These are phyloP conservation scores for Lepidonotus clava DNA, from an alignment of 2,888 invertebrate genomes.

Conservation along the genomic window DNA sequence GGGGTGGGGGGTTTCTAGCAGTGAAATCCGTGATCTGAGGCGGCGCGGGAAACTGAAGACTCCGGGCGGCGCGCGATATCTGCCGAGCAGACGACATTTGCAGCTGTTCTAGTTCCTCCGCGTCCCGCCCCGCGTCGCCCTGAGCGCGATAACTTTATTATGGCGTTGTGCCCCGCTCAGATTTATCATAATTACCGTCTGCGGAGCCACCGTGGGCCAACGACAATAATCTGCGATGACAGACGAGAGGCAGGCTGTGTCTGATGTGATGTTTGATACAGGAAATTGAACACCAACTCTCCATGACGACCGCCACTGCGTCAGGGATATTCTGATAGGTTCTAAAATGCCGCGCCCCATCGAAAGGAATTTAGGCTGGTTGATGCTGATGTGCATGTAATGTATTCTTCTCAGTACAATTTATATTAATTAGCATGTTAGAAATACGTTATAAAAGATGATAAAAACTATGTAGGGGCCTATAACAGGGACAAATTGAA, in stretches of 20 bases:
- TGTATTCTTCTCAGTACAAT: too few relatives aligned
- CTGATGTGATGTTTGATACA: background rate
- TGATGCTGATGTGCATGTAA: too few relatives aligned
- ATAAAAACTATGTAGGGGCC: too few relatives aligned
- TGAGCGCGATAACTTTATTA: conserved; percentile 33
- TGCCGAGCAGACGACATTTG: conserved; percentile 26
- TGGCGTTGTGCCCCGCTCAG: background rate
- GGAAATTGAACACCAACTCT: background rate
- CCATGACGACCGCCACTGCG: background rate
- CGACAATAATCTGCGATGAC: background rate
- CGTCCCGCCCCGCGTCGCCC: conserved; percentile 28
- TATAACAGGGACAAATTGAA: too few relatives aligned
- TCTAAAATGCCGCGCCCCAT: background rate
- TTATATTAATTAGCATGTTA: too few relatives aligned
- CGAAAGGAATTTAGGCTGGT: background rate
- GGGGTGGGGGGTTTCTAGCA: too few relatives aligned
- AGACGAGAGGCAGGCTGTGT: background rate
- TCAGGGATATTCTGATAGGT: background rate
- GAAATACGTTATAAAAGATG: too few relatives aligned
- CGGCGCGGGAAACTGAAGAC: conserved; percentile 30
- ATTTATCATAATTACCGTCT: conserved; percentile 26
- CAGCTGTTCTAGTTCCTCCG: conserved; percentile 44
- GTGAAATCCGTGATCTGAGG: conserved; percentile 32
- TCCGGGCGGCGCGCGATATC: background rate
- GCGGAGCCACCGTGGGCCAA: background rate